These are phyloP conservation scores for Nibea albiflora DNA, from an alignment of 2,113 vertebrate genomes.

Conservation along the genomic window DNA sequence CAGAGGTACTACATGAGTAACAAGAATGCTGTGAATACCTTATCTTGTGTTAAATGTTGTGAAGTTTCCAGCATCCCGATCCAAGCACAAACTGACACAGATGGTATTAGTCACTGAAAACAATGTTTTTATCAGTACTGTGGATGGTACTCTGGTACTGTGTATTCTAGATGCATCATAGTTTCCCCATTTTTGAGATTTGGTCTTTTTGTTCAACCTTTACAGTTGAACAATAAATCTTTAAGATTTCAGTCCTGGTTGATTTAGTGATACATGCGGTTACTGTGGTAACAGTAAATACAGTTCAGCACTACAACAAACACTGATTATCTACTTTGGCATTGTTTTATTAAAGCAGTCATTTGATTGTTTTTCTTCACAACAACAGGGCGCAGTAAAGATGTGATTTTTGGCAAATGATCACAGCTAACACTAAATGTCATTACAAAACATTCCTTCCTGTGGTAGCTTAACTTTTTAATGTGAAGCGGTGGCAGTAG, in stretches of 20 bases:
- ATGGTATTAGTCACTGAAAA: neutral
- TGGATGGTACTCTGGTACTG: no score
- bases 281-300: slow-evolving; percentile 1
- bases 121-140: neutral
- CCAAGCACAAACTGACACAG: neutral
- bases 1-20: slow-evolving; percentile 84
- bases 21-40: neutral
- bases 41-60: slow-evolving; percentile 8
- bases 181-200: neutral
- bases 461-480: neutral
- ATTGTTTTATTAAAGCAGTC: neutral
- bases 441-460: neutral
- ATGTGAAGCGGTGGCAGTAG: no score
- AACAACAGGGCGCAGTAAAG: neutral
- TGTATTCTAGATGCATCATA: neutral
- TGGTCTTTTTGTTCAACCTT: neutral
- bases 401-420: neutral
- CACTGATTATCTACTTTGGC: neutral
- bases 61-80: slow-evolving; percentile 11
- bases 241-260: neutral
- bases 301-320: neutral
- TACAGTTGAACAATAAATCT: neutral
- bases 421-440: neutral
- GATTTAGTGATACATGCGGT: neutral
- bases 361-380: neutral